phyloP scores from a whole-genome alignment of 2,113 vertebrate genomes.

The Phoxinus phoxinus region DNA sequence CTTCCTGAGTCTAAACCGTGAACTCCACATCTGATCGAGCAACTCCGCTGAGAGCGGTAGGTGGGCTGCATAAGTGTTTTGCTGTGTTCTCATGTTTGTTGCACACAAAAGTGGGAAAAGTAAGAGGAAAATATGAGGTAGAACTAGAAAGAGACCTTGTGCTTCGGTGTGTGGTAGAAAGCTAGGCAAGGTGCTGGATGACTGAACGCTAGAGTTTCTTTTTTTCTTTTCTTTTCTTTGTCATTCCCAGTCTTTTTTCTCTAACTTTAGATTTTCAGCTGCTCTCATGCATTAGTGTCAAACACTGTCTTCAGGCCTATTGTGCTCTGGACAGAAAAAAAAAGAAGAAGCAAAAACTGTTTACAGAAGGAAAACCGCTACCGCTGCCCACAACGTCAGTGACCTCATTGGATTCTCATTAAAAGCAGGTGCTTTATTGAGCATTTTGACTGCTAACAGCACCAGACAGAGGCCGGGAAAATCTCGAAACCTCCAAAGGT shows the following conservation, averaged over 20 bases:
- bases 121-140: not conserved
- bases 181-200: not conserved
- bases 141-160: not conserved
- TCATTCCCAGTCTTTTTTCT: not conserved
- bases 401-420: constrained; percentile 40
- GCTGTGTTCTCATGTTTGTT: constrained; percentile 52
- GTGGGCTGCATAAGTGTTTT: constrained; percentile 62
- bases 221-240: not conserved
- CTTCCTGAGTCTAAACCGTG: constrained; percentile 24
- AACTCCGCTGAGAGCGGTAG: constrained; percentile 54
- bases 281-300: constrained; percentile 39
- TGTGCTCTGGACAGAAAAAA: not conserved
- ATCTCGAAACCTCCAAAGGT: constrained; percentile 18
- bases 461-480: not conserved
- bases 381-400: not conserved
- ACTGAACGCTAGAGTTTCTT: not conserved
- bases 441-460: constrained; percentile 28
- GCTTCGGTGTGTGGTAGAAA: not conserved
- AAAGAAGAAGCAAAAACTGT: not conserved
- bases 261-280: constrained; percentile 27
- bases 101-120: not conserved
- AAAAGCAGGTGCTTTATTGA: constrained; percentile 37
- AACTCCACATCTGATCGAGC: constrained; percentile 61
- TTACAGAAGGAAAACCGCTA: not conserved
- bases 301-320: constrained; percentile 3